phyloP scores from a whole-genome alignment of 2,113 vertebrate species.

The Calyptomena viridis region DNA sequence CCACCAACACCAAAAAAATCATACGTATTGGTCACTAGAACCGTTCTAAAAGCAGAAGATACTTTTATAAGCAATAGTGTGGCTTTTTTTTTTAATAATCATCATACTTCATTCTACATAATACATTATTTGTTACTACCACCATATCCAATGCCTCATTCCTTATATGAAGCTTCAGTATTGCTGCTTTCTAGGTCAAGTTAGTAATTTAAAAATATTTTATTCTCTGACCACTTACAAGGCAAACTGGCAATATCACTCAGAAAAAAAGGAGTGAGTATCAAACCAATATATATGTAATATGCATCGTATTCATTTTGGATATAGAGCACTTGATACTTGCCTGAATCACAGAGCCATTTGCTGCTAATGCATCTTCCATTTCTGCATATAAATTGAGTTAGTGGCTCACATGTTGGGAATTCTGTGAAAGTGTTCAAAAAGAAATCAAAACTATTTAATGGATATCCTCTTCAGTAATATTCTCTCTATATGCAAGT shows the following conservation, averaged over 20 bases:
- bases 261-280: neutral
- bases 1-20: neutral
- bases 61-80: neutral
- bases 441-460: neutral
- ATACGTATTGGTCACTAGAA: neutral
- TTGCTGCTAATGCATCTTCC: slow-evolving; percentile 91
- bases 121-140: neutral
- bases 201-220: neutral
- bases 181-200: neutral
- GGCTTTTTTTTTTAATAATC: neutral
- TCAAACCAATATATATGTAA: neutral
- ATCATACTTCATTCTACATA: neutral
- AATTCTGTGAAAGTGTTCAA: slow-evolving; percentile 77
- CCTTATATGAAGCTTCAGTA: neutral
- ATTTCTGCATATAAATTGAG: slow-evolving; percentile 91
- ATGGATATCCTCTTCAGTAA: neutral
- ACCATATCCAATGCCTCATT: neutral
- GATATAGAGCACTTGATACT: neutral
- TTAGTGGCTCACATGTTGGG: slow-evolving; percentile 89
- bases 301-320: neutral
- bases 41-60: neutral
- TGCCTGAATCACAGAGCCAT: slow-evolving; percentile 96
- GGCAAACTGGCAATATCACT: neutral
- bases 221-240: neutral
- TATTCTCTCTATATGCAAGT: too few relatives aligned